These are phyloP conservation scores for Caligus rogercresseyi DNA, from an alignment of 1,140 invertebrate species.

Conservation along the genomic window DNA sequence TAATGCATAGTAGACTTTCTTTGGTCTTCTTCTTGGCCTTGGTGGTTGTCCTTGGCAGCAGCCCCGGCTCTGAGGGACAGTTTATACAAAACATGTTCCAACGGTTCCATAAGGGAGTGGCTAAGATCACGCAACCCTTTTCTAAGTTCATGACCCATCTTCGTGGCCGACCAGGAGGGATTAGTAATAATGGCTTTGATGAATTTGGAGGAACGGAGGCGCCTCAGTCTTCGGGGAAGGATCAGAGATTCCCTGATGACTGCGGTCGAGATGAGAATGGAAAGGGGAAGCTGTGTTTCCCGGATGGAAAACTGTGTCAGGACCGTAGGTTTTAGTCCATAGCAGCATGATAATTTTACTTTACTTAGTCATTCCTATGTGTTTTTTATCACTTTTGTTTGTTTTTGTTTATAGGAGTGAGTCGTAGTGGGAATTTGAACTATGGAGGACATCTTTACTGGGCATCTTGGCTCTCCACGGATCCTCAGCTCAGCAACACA, in stretches of 20 bases:
- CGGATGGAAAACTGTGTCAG: slow-evolving; percentile 17
- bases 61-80: neutral
- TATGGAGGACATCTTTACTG: slow-evolving; percentile 49
- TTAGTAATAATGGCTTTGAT: neutral
- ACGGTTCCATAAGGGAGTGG: slow-evolving; percentile 3
- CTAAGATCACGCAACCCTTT: neutral
- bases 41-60: neutral
- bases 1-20: no score
- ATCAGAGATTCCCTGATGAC: slow-evolving; percentile 15
- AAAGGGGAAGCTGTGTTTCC: slow-evolving; percentile 18
- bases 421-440: slow-evolving; percentile 9
- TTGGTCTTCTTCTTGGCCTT: no score
- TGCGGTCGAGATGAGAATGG: slow-evolving; percentile 13
- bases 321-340: slow-evolving; percentile 4
- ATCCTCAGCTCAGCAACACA: slow-evolving; percentile 36
- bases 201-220: slow-evolving; percentile 2
- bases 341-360: neutral
- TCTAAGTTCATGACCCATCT: neutral
- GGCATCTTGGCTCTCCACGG: slow-evolving; percentile 58
- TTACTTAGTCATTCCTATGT: neutral
- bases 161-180: neutral
- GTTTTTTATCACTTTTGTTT: neutral
- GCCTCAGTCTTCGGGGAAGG: slow-evolving; percentile 8
- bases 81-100: slow-evolving; percentile 4
- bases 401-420: slow-evolving; percentile 16